Base-by-base conservation (phyloP, 2,888 invertebrate genomes). In the Mesorhabditis spiculigera region DNA sequence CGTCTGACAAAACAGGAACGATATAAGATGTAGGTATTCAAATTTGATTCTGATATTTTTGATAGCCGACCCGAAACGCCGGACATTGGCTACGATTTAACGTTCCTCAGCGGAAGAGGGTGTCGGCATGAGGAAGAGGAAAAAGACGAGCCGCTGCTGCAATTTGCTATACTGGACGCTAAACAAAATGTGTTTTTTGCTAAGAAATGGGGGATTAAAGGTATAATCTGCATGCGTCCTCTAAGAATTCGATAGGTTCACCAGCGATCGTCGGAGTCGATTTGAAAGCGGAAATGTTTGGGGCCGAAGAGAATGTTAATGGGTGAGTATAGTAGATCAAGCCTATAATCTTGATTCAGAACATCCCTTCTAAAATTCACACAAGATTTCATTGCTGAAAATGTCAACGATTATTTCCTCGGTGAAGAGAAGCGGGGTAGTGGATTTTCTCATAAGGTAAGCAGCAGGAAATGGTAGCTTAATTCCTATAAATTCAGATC, bases 371-470 rank as follows among this genome's bases (percentile, higher is more conserved):
- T 10, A 13, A 10, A n/a, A 13, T 50, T 50, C 58, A 50, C n/a
- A 10, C 8, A 13, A 10, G 58, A 50, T 50, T 50, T 50, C n/a
- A 10, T 13, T n/a, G 58, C 8, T 50, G n/a, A 50, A 50, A n/a
- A 13, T 50, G 10, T 50, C 58, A n/a, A 50, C n/a, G 58, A 50
- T 50, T 50, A 50, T n/a, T 50, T 13, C n/a, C n/a, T 50, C 10
- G n/a, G 10, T 50, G 58, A 50, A 50, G 58, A 50, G 58, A 10
- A n/a, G 58, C 58, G 58, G 3, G n/a, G 1, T 1, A 50, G 58
- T 50, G 58, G 10, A 50, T 50, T 50, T 50, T 50, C 58, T 10
- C 58, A 50, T 50, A n/a, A 50, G n/a, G 58, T 50, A 50, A 50
- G n/a, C 58, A 50, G 8, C n/a, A 13, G 8, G 8, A 50, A 50